Evolutionary conservation across 1,140 invertebrate genomes (phyloP).

Genomic region (Periplaneta americana): DNA sequence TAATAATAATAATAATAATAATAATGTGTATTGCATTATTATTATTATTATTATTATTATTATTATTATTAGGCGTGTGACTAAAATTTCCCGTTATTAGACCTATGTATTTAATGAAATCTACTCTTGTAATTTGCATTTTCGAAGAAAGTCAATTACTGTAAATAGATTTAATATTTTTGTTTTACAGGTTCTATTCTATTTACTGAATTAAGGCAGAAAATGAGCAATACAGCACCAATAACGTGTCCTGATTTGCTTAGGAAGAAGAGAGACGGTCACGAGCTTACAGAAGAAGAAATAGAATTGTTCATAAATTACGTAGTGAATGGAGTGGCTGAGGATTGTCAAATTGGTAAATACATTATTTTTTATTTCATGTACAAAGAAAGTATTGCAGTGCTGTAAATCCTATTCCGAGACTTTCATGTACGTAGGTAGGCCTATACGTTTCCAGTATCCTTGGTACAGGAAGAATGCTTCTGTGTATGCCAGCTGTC

Average conservation of each 20-base stretch:
- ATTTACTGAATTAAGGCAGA: too few relatives aligned
- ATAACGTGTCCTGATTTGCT: conserved; percentile 12
- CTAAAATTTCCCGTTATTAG: too few relatives aligned
- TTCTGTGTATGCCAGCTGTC: neutral
- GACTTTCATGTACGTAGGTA: neutral
- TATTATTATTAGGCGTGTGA: too few relatives aligned
- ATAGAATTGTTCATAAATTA: neutral
- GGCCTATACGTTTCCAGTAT: neutral
- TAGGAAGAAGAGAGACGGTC: conserved; percentile 8
- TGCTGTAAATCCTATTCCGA: neutral
- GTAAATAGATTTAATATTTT: too few relatives aligned
- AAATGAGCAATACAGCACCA: too few relatives aligned
- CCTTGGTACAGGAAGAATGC: neutral
- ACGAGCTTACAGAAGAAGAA: conserved; percentile 1
- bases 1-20: too few relatives aligned
- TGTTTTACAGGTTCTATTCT: neutral
- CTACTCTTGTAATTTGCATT: too few relatives aligned
- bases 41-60: too few relatives aligned
- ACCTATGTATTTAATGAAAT: too few relatives aligned
- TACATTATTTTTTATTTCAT: neutral
- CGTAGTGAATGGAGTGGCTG: neutral
- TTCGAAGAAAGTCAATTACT: too few relatives aligned
- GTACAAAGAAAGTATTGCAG: neutral
- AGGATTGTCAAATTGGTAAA: conserved; percentile 13
- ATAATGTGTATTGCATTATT: too few relatives aligned